Conservation (phyloP, 2,113 vertebrate genomes). For the Melanocharis versteri region DNA sequence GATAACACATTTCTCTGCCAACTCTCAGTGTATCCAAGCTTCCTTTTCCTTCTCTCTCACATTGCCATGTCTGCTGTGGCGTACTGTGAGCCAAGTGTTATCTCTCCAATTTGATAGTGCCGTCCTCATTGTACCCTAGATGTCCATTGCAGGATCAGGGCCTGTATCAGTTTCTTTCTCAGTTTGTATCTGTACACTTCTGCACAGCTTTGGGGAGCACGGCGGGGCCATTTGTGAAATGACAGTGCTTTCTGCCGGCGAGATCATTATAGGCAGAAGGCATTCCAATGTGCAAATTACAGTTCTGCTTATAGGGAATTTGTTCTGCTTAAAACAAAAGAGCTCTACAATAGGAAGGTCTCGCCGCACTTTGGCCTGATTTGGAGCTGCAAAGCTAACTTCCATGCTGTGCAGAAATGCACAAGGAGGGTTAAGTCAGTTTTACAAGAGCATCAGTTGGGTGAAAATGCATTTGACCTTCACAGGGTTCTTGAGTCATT, state of each 20-base stretch:
- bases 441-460: constrained; percentile 54
- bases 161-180: neutral
- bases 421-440: constrained; percentile 46
- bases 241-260: neutral
- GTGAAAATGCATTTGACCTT: constrained; percentile 72
- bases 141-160: neutral
- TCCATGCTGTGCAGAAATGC: constrained; percentile 31
- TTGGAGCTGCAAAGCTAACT: neutral
- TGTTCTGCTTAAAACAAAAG: constrained; percentile 35
- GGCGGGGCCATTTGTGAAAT: constrained; percentile 37
- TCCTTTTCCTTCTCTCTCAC: neutral
- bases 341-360: neutral
- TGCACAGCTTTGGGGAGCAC: neutral
- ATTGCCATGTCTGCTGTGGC: neutral
- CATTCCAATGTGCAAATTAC: constrained; percentile 32
- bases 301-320: constrained; percentile 5
- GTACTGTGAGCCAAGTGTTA: neutral
- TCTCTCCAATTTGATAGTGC: neutral
- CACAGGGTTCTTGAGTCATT: constrained; percentile 63
- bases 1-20: neutral
- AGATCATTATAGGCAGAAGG: constrained; percentile 16
- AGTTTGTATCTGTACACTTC: neutral
- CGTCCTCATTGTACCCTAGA: neutral
- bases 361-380: neutral
- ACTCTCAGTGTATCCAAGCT: neutral